Evolutionary conservation across 2,888 invertebrate genomes (phyloP).

Genomic region (Amiota communis): DNA sequence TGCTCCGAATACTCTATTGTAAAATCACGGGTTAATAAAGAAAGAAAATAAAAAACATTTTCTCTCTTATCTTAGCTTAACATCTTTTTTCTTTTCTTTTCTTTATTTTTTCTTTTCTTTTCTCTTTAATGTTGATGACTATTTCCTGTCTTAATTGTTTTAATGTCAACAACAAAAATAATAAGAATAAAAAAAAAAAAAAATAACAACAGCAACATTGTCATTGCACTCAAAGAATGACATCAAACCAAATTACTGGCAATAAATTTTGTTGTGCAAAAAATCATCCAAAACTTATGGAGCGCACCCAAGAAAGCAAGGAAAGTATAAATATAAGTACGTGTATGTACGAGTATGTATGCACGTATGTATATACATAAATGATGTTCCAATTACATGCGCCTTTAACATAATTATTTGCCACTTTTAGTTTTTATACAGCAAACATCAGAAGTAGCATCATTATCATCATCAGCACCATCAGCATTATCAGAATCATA

Average conservation of each 20-base stretch:
- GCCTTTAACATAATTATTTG: conserved; percentile 66
- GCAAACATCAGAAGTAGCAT: conserved; percentile 30
- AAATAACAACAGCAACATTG: no score
- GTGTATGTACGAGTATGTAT: no score
- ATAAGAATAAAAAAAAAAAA: no score
- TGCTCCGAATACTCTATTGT: no score
- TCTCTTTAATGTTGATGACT: conserved; percentile 31
- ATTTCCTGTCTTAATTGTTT: conserved; percentile 68
- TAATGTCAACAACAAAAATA: conserved; percentile 44
- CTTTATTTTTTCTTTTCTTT: not conserved
- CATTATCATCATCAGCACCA: conserved; percentile 31
- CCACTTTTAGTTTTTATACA: conserved; percentile 55
- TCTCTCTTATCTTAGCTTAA: no score
- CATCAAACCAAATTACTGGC: conserved; percentile 69
- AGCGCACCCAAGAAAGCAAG: no score
- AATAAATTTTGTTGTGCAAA: conserved; percentile 60
- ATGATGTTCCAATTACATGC: conserved; percentile 58
- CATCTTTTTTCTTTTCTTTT: not conserved
- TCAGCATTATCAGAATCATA: not conserved
- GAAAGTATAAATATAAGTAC: no score
- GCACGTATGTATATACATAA: not conserved
- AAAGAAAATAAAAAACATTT: no score
- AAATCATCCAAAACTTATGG: no score
- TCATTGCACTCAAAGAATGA: conserved; percentile 47
- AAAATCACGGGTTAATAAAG: no score